Percentiles rank a stretch among this genome's conserved stretches.
Conservation (phyloP, 1,140 invertebrate species). For the Drosophila kanapiae region DNA sequence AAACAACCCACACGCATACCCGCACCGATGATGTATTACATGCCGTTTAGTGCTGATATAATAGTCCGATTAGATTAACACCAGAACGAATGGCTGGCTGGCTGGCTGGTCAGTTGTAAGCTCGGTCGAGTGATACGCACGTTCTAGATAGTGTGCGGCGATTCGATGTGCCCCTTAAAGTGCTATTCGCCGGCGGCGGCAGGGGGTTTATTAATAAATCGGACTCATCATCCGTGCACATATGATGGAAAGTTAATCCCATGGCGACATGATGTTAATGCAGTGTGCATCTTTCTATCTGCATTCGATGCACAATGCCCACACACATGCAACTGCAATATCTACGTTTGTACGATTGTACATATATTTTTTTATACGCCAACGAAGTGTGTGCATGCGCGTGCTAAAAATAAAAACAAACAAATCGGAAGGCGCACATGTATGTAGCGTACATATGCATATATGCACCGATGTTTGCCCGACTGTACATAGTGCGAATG, state of each 20-base stretch:
- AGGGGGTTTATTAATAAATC: conserved; percentile 32
- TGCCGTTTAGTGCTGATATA: conserved; percentile 50
- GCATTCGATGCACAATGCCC: conserved; percentile 18
- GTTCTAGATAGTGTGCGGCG: conserved; percentile 36
- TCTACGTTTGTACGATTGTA: neutral
- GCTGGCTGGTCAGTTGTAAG: conserved; percentile 21
- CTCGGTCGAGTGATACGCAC: conserved; percentile 43
- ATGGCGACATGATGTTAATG: conserved; percentile 5
- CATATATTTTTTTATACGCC: conserved; percentile 22
- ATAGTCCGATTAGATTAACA: conserved; percentile 46
- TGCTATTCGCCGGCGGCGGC: neutral
- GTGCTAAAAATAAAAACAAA: conserved; percentile 55
- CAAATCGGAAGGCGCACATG: conserved; percentile 41
- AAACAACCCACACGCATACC: conserved; percentile 28
- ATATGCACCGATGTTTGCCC: conserved; percentile 34
- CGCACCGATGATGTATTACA: conserved; percentile 41
- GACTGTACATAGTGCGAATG: conserved; percentile 53
- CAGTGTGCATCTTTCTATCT: conserved; percentile 31
- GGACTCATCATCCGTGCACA: conserved; percentile 12
- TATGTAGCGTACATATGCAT: conserved; percentile 26
- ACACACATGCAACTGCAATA: conserved; percentile 14
- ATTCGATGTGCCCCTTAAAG: conserved; percentile 10
- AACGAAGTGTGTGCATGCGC: conserved; percentile 40
- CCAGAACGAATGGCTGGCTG: conserved; percentile 7
- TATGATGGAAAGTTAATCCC: conserved; percentile 22